phyloP scores from a whole-genome alignment of 2,113 vertebrate genomes.

The Xyliphius kryptos region DNA sequence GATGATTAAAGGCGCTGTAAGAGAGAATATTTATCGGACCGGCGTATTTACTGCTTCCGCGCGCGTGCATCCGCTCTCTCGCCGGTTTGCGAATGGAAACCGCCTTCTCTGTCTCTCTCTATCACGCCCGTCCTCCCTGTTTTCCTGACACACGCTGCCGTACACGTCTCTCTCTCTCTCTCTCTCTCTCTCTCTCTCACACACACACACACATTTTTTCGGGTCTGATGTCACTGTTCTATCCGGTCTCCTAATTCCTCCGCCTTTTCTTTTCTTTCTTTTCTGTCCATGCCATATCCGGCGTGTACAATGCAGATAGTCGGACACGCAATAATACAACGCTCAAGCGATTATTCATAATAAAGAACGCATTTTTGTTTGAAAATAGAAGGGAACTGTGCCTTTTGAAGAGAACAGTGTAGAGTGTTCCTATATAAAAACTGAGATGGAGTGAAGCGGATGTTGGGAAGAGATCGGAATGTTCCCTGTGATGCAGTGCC shows the following conservation, averaged over 20 bases:
- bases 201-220: conserved; percentile 56
- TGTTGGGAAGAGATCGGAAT: conserved; percentile 10
- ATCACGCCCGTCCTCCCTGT: conserved; percentile 14
- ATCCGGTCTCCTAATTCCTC: conserved; percentile 63
- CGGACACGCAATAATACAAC: not conserved
- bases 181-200: not conserved
- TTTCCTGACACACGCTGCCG: conserved; percentile 12
- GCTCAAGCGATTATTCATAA: not conserved
- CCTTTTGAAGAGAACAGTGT: not conserved
- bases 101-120: conserved; percentile 45
- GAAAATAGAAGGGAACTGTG: not conserved
- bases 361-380: not conserved
- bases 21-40: not conserved
- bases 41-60: conserved; percentile 21
- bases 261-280: conserved; percentile 53
- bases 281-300: conserved; percentile 21
- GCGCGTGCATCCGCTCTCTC: conserved; percentile 29
- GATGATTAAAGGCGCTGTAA: not conserved
- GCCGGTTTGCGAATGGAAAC: conserved; percentile 60
- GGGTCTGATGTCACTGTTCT: conserved; percentile 66
- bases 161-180: too few species aligned
- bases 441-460: conserved; percentile 3
- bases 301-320: not conserved
- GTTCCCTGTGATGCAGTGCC: conserved; percentile 1
- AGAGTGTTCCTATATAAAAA: not conserved